These are phyloP conservation scores for Dasyornis broadbenti DNA, from an alignment of 2,113 vertebrate species.

Conservation along the genomic window DNA sequence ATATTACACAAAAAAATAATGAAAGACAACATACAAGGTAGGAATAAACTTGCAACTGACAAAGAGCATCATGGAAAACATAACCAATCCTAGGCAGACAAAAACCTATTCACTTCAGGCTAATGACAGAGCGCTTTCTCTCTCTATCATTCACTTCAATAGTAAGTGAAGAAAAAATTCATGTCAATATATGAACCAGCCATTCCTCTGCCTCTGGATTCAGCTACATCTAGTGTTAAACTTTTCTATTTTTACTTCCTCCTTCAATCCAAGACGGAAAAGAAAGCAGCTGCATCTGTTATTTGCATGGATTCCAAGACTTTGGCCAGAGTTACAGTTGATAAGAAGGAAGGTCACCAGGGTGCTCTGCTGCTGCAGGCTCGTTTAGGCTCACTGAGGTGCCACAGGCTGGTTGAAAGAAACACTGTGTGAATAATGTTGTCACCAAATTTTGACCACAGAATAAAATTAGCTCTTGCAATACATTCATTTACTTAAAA, in stretches of 20 bases:
- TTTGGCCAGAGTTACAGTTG: neutral
- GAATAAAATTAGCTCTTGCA: neutral
- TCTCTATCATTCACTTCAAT: neutral
- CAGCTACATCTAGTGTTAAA: neutral
- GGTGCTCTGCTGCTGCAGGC: rapidly evolving
- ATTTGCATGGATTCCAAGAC: neutral
- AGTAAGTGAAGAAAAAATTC: neutral
- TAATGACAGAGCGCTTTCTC: neutral
- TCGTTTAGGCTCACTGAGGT: neutral
- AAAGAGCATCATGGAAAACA: neutral
- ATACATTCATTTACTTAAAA: neutral
- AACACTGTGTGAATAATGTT: neutral
- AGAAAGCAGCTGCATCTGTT: neutral
- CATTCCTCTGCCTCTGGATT: neutral
- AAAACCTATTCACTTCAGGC: neutral
- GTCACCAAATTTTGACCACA: neutral
- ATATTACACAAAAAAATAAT: neutral
- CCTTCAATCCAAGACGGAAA: neutral
- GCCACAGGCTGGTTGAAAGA: neutral
- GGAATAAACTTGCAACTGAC: neutral
- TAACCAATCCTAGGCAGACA: neutral
- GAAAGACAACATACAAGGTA: neutral
- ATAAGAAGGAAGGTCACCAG: neutral
- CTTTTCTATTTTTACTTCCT: neutral
- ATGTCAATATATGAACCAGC: neutral